Conservation (phyloP, 2,113 vertebrate genomes). For the Hypanus sabinus region DNA sequence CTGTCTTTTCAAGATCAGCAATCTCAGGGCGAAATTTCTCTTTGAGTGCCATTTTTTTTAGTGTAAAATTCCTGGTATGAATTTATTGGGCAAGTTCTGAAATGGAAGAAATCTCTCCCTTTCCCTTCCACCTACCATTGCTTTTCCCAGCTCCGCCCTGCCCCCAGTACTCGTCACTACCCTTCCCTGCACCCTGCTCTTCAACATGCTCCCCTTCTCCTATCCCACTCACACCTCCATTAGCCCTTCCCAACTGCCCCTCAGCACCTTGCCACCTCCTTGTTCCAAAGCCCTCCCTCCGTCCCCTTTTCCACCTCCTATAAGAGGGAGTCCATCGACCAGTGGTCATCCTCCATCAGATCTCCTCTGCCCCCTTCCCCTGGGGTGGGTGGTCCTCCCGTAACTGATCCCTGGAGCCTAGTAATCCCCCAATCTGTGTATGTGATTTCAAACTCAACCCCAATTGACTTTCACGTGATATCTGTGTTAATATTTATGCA, state of each 20-base stretch:
- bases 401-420: neutral
- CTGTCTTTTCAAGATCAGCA: neutral
- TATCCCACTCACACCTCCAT: neutral
- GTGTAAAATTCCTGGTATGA: neutral
- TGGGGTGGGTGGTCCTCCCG: neutral
- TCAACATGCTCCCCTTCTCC: no score
- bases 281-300: neutral
- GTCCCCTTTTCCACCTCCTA: neutral
- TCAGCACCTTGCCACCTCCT: neutral
- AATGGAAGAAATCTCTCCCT: neutral
- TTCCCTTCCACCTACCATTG: neutral
- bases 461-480: neutral
- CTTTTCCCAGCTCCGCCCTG: neutral
- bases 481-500: constrained; percentile 35
- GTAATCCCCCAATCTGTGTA: neutral
- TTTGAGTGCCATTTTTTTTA: no score
- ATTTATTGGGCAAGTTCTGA: neutral
- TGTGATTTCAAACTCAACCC: neutral
- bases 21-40: neutral
- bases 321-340: neutral
- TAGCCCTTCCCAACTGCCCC: neutral
- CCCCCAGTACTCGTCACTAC: neutral
- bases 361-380: neutral
- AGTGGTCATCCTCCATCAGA: neutral
- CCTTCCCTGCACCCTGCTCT: neutral